Base-by-base conservation (phyloP, 1,140 invertebrate species). In the Amyelois transitella region DNA sequence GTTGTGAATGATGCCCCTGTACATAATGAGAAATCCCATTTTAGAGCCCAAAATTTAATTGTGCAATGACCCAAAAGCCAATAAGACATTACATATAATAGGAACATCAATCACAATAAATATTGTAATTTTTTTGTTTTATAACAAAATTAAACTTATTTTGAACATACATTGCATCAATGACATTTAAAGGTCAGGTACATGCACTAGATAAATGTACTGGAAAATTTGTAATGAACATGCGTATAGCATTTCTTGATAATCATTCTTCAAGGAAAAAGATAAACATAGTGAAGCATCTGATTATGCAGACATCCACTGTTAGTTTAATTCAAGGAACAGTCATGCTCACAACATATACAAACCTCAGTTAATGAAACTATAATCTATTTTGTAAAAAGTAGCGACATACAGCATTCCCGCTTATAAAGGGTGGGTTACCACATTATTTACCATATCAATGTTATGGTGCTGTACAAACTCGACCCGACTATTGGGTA, bases 391-490 rank as follows among this genome's bases (percentile, higher is more conserved):
- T n/a, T 12, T 66, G 72, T 78, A 77, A 61, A 64, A 48, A 65
- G 58, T 66, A 77, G 69, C 69, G 55, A 70, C 28, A 58, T 66
- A 62, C 53, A 44, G 60, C 79, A 84, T 79, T 82, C 77, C 69
- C 47, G 73, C 72, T 73, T 81, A 58, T 75, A 83, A 71, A 64
- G 43, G 55, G 67, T 75, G 71, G 56, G 68, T 79, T 79, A 77
- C 66, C 75, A 74, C 64, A 51, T 76, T 62, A 84, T 86, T 88
- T 87, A 88, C 85, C 85, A 86, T 86, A 79, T 88, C 82, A 78
- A 86, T 77, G 75, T 82, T 86, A 86, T 87, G 81, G 72, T 87
- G 83, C 78, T 86, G 83, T 75, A 82, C 77, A 81, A 88, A 85
- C 62, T 85, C 84, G 71, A 88, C 77, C 77, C 86, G 83, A 55